Conservation (phyloP, 2,797 vertebrate genomes). For the Lophotriccus pileatus region DNA sequence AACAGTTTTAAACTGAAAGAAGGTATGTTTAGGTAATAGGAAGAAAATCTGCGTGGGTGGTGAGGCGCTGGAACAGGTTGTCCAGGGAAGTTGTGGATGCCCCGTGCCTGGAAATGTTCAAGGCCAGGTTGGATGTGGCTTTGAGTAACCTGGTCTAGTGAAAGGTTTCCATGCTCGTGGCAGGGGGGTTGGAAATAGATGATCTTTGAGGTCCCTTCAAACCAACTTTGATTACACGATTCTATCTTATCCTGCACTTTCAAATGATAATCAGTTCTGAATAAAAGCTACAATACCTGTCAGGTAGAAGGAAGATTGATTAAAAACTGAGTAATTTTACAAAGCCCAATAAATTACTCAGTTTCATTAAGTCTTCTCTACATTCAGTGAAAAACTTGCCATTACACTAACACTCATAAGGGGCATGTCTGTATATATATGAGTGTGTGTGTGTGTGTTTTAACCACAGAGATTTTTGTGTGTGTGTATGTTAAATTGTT, state of each 20-base stretch:
- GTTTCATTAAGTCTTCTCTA: not conserved
- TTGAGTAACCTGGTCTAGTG: not conserved
- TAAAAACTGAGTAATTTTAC: not conserved
- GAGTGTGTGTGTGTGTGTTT: not conserved
- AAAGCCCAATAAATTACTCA: not conserved
- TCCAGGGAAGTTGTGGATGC: not conserved
- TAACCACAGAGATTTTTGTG: not conserved
- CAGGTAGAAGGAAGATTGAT: not conserved
- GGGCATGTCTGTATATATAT: not conserved
- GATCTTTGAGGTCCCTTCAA: not conserved
- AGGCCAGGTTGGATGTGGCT: not conserved
- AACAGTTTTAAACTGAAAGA: not conserved
- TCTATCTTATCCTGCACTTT: not conserved
- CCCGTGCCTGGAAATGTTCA: not conserved
- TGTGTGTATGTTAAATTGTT: not conserved
- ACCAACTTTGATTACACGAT: not conserved
- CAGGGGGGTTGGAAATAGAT: not conserved
- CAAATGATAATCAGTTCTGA: not conserved
- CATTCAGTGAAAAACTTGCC: not conserved
- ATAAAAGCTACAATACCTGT: not conserved
- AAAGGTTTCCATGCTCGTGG: not conserved
- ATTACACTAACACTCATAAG: not conserved
- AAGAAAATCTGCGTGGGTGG: not conserved
- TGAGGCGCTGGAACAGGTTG: not conserved
- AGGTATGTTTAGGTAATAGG: too few species aligned